phyloP scores from a whole-genome alignment of 2,797 vertebrate species.

The Ciconia nigra region DNA sequence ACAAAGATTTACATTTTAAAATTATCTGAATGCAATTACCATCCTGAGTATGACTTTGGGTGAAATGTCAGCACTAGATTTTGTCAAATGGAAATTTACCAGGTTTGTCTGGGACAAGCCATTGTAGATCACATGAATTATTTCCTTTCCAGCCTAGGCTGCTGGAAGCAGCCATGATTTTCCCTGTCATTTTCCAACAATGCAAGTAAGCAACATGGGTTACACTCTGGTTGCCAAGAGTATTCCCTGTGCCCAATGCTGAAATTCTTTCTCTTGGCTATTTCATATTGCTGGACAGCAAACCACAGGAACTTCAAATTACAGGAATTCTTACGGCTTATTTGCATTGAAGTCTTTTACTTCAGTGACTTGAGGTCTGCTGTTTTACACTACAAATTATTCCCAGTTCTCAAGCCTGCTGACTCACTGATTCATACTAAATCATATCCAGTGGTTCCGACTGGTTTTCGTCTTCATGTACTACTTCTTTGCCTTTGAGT shows the following conservation, averaged over 20 bases:
- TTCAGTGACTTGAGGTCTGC: background rate
- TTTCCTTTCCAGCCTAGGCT: background rate
- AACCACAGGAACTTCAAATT: conserved; percentile 45
- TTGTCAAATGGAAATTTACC: background rate
- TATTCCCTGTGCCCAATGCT: background rate
- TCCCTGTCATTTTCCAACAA: background rate
- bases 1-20: background rate
- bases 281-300: conserved; percentile 31
- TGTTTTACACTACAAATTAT: conserved; percentile 1
- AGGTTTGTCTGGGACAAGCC: background rate
- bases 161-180: background rate
- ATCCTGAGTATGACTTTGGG: rapidly evolving
- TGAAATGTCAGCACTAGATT: background rate
- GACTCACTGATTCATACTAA: conserved; percentile 49
- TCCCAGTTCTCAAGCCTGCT: conserved; percentile 41
- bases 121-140: background rate
- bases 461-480: background rate
- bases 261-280: conserved; percentile 26
- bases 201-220: background rate
- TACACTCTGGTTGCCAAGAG: background rate
- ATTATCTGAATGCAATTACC: background rate
- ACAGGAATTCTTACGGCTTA: background rate
- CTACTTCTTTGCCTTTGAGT: background rate
- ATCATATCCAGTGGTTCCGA: background rate
- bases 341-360: background rate